Conservation (phyloP, 2,113 vertebrate species). For the Sinosuthora webbiana region DNA sequence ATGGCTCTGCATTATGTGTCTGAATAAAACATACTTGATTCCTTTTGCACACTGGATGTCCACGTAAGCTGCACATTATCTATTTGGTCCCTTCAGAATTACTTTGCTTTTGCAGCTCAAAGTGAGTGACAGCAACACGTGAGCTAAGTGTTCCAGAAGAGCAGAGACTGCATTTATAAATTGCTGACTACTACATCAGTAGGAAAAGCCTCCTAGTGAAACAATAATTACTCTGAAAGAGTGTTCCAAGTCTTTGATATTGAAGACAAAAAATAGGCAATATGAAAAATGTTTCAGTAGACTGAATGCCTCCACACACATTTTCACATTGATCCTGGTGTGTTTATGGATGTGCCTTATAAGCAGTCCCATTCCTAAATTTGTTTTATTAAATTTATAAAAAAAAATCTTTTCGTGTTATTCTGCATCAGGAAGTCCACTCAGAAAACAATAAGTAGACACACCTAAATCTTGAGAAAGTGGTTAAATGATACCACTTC, state of each 20-base stretch:
- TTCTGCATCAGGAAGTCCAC: neutral
- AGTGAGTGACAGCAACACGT: neutral
- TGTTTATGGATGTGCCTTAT: neutral
- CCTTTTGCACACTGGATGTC: conserved; percentile 6
- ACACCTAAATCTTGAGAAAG: neutral
- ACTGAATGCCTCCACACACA: neutral
- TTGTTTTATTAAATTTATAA: neutral
- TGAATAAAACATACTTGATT: conserved; percentile 59
- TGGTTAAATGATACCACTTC: neutral
- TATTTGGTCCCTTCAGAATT: conserved; percentile 8
- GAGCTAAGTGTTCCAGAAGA: neutral
- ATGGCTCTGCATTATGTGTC: conserved; percentile 7
- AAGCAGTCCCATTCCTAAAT: neutral
- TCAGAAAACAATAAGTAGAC: neutral
- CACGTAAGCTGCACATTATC: conserved; percentile 12
- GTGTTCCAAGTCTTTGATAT: neutral
- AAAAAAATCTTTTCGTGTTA: neutral
- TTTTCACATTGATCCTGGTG: neutral
- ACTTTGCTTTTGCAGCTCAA: conserved; percentile 46
- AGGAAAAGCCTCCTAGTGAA: conserved; percentile 24
- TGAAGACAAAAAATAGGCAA: neutral
- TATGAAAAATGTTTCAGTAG: neutral
- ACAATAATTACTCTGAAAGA: neutral
- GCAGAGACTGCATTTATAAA: neutral
- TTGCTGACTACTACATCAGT: neutral